A percentile compares a stretch with the other conserved stretches of the same genome.
Conservation (phyloP, 2,113 vertebrate species). For the Engraulis encrasicolus region DNA sequence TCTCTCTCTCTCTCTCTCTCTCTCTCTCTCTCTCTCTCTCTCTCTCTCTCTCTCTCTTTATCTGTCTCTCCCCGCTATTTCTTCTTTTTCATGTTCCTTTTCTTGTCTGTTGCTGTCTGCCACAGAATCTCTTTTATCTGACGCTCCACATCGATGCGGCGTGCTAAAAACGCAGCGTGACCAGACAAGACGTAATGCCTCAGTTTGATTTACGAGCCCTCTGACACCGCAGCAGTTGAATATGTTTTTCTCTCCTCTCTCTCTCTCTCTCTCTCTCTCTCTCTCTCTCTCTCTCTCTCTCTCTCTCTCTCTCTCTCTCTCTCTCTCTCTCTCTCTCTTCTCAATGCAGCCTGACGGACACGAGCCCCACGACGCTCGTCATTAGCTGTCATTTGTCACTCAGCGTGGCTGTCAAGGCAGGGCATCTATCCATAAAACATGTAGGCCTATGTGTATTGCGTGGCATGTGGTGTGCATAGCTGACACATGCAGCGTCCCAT, state of each 20-base stretch:
- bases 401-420: background rate
- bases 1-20: background rate
- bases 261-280: no score
- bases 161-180: background rate
- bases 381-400: conserved; percentile 10
- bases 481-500: no score
- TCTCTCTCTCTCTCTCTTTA: background rate
- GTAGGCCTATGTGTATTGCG: background rate
- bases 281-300: no score
- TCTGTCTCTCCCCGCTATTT: background rate
- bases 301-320: no score
- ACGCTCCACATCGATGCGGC: background rate
- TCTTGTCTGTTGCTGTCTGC: background rate
- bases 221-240: background rate
- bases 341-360: background rate
- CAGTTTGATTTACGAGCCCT: conserved; percentile 9
- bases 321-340: no score
- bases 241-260: no score
- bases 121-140: background rate
- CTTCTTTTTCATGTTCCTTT: no score
- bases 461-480: background rate
- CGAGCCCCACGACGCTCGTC: background rate
- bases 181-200: background rate
- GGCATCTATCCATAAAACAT: background rate
- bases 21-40: background rate